Evolutionary conservation across 2,888 invertebrate genomes (phyloP), one percentile per base, ranked within the genome.

Genomic region (Coleophora deauratella): DNA sequence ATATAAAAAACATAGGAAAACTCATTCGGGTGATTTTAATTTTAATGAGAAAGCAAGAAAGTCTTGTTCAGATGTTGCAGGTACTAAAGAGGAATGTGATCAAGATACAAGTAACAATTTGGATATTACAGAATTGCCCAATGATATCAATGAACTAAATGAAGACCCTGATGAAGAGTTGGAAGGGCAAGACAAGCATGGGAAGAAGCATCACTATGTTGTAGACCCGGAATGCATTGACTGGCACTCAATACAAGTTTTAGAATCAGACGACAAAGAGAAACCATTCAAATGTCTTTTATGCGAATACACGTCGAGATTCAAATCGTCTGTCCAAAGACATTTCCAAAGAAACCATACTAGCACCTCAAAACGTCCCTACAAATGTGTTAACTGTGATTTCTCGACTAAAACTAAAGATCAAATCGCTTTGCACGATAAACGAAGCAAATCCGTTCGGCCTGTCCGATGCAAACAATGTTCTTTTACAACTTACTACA

Each of bases 381-480:
- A 69, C 42, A 72, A 72, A 41, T 81, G 80, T 35, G 40, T 61
- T 0, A 73, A 76, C 34, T 81, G 80, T 37, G 73, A 72, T 21
- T 80, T 78, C 32, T 64, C 71, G 0, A 76, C 79, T 0, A 79
- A 79, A 57, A 80, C 79, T 0, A 74, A 75, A 49, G 80, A 81
- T 10, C 73, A 77, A 33, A 75, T 79, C 6, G 51, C 69, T 0
- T 46, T 79, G 9, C 80, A 80, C 35, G 74, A 67, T n/a, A 77
- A 75, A 44, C 42, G 78, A 0, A 78, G 76, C 35, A 52, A 59
- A 9, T 64, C 70, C 0, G 58, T 62, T 0, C 33, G 42, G 0
- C 4, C 38, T 0, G 37, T 77, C 0, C 39, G 9, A 0, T 81
- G 80, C 35, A 44, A 46, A 1, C 42, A 41, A 0, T 78, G 80